Conservation (phyloP, 2,113 vertebrate genomes). For the Lampris incognitus region DNA sequence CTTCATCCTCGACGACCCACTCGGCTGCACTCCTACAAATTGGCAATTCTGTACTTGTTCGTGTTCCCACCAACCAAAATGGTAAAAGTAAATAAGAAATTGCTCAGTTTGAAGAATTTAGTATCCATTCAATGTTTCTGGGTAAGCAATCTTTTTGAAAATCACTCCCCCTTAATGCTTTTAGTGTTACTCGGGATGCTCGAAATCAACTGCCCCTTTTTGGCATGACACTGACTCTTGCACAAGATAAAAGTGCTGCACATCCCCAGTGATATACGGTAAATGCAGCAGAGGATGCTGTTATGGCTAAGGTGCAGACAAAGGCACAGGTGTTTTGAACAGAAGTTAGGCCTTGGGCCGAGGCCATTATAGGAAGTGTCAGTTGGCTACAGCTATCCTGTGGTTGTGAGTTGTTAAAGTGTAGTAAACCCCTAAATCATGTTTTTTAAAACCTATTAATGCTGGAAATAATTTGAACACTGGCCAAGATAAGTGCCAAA, state of each 20-base stretch:
- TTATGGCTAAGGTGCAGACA: conserved; percentile 15
- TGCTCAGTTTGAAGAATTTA: too few species aligned
- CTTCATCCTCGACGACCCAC: conserved; percentile 38
- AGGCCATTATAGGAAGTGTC: not conserved
- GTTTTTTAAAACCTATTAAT: too few species aligned
- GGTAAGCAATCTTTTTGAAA: not conserved
- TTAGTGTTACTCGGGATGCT: conserved; percentile 7
- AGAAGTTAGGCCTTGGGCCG: conserved; percentile 10
- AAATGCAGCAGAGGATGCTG: not conserved
- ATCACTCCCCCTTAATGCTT: too few species aligned
- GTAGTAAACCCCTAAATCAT: too few species aligned
- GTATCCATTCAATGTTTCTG: not conserved
- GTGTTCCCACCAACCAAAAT: conserved; percentile 10
- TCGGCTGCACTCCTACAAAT: conserved; percentile 60
- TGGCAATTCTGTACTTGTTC: conserved; percentile 48
- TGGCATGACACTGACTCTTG: not conserved
- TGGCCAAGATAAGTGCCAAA: too few species aligned
- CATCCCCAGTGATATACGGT: not conserved
- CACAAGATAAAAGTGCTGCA: not conserved
- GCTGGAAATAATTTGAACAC: too few species aligned
- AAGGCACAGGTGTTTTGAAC: not conserved
- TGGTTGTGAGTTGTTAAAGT: too few species aligned
- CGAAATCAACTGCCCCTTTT: conserved; percentile 1
- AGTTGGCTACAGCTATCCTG: too few species aligned
- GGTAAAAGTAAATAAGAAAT: too few species aligned